Evolutionary conservation across 2,113 vertebrate species (phyloP).

Genomic region (Melanerpes formicivorus): DNA sequence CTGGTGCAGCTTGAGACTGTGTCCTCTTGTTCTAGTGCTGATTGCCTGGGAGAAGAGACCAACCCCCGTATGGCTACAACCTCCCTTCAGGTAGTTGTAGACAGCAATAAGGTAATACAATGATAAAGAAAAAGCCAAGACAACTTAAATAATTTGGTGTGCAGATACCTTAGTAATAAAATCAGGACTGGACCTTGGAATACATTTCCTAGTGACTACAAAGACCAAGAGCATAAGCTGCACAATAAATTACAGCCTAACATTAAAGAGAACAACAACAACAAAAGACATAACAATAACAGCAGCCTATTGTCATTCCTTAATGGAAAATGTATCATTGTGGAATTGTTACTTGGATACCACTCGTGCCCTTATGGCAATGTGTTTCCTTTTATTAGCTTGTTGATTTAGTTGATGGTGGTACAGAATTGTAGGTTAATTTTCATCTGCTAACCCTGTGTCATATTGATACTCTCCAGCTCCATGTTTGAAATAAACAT

Average conservation of each 20-base stretch:
- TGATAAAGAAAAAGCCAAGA: not conserved
- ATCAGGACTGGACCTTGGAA: conserved; percentile 15
- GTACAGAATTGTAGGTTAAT: conserved; percentile 54
- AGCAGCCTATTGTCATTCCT: conserved; percentile 27
- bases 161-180: not conserved
- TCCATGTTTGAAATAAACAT: not conserved
- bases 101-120: too few species aligned
- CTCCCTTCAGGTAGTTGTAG: too few species aligned
- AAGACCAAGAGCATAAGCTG: conserved; percentile 44
- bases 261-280: not conserved
- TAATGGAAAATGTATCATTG: conserved; percentile 41
- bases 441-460: conserved; percentile 33
- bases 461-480: conserved; percentile 53
- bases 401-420: conserved; percentile 48
- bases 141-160: not conserved
- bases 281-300: not conserved
- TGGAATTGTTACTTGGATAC: conserved; percentile 52
- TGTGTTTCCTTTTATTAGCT: conserved; percentile 62
- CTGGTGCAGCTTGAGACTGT: too few species aligned
- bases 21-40: too few species aligned
- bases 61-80: too few species aligned
- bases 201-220: not conserved
- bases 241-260: conserved; percentile 6
- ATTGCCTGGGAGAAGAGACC: too few species aligned
- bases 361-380: conserved; percentile 15